These are phyloP conservation scores for Aphelocoma coerulescens DNA, from an alignment of 2,113 vertebrate species.

Conservation along the genomic window DNA sequence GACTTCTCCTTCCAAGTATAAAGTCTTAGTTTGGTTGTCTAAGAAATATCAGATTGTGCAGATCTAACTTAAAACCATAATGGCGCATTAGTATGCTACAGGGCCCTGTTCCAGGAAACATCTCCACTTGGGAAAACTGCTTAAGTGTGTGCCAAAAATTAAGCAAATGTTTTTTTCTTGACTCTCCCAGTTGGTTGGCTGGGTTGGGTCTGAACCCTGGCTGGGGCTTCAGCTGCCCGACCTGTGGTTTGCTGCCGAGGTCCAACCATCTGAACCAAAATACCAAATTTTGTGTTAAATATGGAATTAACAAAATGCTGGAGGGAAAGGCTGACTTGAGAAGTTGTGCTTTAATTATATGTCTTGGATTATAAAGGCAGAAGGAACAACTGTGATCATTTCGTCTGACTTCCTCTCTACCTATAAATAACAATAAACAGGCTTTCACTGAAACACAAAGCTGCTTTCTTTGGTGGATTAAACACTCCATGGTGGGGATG, in stretches of 20 bases:
- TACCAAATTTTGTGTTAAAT: background rate
- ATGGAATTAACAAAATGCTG: background rate
- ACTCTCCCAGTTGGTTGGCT: background rate
- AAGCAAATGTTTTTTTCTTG: background rate
- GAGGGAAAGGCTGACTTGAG: background rate
- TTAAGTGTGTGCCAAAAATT: background rate
- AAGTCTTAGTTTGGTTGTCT: background rate
- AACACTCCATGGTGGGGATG: background rate
- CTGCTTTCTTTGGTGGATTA: conserved; percentile 30
- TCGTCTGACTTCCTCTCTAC: conserved; percentile 5
- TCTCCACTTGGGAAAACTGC: background rate
- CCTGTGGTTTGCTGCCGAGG: fast-evolving
- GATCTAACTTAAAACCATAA: background rate
- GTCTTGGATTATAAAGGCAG: background rate
- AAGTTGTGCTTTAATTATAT: conserved; percentile 1
- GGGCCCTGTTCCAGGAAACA: background rate
- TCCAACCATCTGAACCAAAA: background rate
- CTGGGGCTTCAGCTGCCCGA: fast-evolving
- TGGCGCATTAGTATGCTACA: background rate
- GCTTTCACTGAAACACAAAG: conserved; percentile 30
- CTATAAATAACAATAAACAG: conserved; percentile 52
- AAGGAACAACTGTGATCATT: conserved; percentile 41
- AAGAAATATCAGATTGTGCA: background rate
- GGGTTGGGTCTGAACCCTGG: background rate
- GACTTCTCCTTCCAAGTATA: background rate